Evolutionary conservation across 2,113 vertebrate species (phyloP), one percentile per base, ranked within the genome.

Genomic region (Hippocampus comes): DNA sequence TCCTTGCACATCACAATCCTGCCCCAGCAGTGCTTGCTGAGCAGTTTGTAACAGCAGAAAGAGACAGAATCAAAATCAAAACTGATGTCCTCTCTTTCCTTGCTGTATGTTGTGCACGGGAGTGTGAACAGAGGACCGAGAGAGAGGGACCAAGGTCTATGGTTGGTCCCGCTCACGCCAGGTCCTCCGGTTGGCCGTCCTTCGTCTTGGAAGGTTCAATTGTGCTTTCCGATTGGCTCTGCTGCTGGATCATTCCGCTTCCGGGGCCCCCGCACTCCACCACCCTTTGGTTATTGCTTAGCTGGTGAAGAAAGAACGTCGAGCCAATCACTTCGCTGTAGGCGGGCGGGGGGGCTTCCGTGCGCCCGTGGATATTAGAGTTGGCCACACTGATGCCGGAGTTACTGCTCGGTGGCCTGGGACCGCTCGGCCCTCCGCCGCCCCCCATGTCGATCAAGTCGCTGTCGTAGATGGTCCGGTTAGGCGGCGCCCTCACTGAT

Each of bases 311-410:
- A 93, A 95, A 96, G 93, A 95, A 94, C 5, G 95, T 90, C 66
- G 95, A 92, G 77, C 95, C 94, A 93, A 96, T 95, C 87, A 96
- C 96, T 91, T 98, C 97, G n/a, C 94, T 98, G 94, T 99, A 99
- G 0, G 97, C 93, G 0, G 97, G 97, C 15, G 97, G 97, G 1
- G 96, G 96, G 56, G 95, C 95, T 83, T 96, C 96, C 94, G 95
- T 94, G 84, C 94, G 93, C 80, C 94, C 93, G 0, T 94, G 93
- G 77, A 93, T 94, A 92, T 94, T 94, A 46, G 94, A 94, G 89
- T 93, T 95, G 84, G 94, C 94, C 76, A 93, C 95, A 68, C 97
- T 98, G 88, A 98, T 95, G 89, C 97, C 96, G 69, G 96, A 96
- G 84, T 97, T 95, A 92, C 95, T 96, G 94, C 97, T 98, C 2